Evolutionary conservation across 2,797 vertebrate species (phyloP).

Genomic region (Fistularia commersonii): DNA sequence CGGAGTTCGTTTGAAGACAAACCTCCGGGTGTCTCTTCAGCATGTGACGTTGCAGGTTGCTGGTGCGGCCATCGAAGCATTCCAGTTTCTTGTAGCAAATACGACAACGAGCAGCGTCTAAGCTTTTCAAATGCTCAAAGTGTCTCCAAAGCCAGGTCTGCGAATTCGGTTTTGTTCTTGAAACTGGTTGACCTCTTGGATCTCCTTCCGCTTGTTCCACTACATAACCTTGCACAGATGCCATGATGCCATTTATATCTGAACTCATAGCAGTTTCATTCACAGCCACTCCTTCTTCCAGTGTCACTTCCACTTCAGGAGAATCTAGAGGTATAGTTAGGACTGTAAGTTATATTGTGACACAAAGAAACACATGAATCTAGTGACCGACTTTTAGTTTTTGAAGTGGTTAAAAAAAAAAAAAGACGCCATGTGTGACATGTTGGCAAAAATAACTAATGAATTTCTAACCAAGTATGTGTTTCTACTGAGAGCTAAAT

Average conservation of each 20-base stretch:
- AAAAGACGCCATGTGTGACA: too few species aligned
- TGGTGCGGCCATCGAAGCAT: conserved; percentile 43
- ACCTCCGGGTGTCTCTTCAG: conserved; percentile 67
- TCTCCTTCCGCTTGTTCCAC: not conserved
- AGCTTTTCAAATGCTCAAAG: conserved; percentile 54
- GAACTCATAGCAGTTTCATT: conserved; percentile 38
- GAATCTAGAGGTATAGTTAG: conserved; percentile 2
- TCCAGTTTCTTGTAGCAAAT: conserved; percentile 68
- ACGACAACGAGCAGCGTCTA: conserved; percentile 57
- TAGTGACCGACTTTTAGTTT: not conserved
- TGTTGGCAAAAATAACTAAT: too few species aligned
- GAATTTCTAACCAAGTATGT: too few species aligned
- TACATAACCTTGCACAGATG: not conserved
- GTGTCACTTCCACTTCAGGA: conserved; percentile 53
- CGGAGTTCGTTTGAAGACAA: conserved; percentile 28
- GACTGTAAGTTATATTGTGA: not conserved
- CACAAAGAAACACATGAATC: not conserved
- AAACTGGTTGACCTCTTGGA: not conserved
- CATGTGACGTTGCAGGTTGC: conserved; percentile 70
- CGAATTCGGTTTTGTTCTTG: not conserved
- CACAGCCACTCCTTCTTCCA: conserved; percentile 52
- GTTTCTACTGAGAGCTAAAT: too few species aligned
- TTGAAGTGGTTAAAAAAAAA: not conserved
- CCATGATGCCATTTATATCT: conserved; percentile 3
- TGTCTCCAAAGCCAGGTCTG: conserved; percentile 71